phyloP scores from a whole-genome alignment of 2,797 vertebrate species.

The Pagetopsis macropterus region DNA sequence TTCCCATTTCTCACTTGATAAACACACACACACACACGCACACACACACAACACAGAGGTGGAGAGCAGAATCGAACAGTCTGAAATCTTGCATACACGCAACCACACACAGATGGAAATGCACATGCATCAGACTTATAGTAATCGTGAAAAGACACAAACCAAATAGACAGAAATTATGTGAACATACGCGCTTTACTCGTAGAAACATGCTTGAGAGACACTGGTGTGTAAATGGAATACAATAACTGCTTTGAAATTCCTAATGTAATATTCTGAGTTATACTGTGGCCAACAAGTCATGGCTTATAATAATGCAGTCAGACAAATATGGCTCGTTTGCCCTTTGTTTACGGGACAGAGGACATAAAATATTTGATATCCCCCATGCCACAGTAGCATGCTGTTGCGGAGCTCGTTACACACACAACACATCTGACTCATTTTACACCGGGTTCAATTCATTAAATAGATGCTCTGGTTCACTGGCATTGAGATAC shows the following conservation, averaged over 20 bases:
- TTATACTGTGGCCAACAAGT: slow-evolving; percentile 47
- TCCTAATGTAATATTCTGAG: slow-evolving; percentile 61
- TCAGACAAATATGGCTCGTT: slow-evolving; percentile 56
- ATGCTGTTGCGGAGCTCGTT: slow-evolving; percentile 1
- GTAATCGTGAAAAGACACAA: slow-evolving; percentile 24
- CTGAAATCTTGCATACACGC: slow-evolving; percentile 28
- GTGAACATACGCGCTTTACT: slow-evolving; percentile 9
- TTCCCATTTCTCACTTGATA: slow-evolving; percentile 50
- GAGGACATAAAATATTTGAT: slow-evolving; percentile 6
- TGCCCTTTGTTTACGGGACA: slow-evolving; percentile 61
- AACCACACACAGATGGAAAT: slow-evolving; percentile 9
- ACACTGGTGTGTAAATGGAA: slow-evolving; percentile 24
- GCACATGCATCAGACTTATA: slow-evolving; percentile 5
- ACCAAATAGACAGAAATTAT: slow-evolving; percentile 26
- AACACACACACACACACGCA: slow-evolving; percentile 22
- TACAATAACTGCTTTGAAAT: slow-evolving; percentile 65
- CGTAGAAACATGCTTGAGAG: slow-evolving; percentile 16
- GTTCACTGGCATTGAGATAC: slow-evolving; percentile 55
- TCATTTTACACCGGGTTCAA: slow-evolving; percentile 44
- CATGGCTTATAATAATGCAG: slow-evolving; percentile 63
- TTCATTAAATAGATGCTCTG: slow-evolving; percentile 60
- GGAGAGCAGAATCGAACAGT: slow-evolving; percentile 68
- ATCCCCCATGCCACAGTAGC: slow-evolving; percentile 11
- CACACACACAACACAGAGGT: slow-evolving; percentile 10
- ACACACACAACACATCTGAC: slow-evolving; percentile 32